A percentile compares a stretch with the other conserved stretches of the same genome.
phyloP scores from a whole-genome alignment of 37 sponge, comb jelly and placozoan genomes.

The Chondrosia reniformis region DNA sequence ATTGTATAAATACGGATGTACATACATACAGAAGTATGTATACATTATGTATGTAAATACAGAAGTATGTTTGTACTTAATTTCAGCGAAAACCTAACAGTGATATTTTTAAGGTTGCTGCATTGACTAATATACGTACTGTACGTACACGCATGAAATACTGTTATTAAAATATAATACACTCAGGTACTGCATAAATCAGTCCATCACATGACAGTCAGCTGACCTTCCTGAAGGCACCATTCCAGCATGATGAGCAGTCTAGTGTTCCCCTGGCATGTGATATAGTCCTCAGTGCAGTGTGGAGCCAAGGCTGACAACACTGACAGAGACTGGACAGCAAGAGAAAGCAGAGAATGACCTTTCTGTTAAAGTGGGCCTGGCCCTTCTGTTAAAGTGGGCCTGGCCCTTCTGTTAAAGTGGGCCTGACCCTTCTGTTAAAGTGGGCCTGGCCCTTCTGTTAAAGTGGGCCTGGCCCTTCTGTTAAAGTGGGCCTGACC shows the following conservation, averaged over 20 bases:
- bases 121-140: no score
- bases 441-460: not conserved
- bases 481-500: not conserved
- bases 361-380: not conserved
- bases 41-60: no score
- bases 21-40: not conserved
- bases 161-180: no score
- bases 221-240: constrained; percentile 65
- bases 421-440: not conserved
- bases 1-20: not conserved
- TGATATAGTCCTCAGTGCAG: constrained; percentile 79
- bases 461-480: not conserved
- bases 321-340: constrained; percentile 81
- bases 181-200: no score
- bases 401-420: not conserved
- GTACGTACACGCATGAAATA: no score
- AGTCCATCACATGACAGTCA: no score
- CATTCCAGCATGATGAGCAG: constrained; percentile 92
- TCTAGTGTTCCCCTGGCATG: constrained; percentile 91
- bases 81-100: no score
- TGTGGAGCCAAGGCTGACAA: constrained; percentile 73
- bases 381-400: not conserved
- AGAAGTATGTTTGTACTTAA: no score
- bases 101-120: not conserved
- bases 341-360: not conserved